Conservation (phyloP, 2,797 vertebrate genomes). For the Coranthus polyacanthus region DNA sequence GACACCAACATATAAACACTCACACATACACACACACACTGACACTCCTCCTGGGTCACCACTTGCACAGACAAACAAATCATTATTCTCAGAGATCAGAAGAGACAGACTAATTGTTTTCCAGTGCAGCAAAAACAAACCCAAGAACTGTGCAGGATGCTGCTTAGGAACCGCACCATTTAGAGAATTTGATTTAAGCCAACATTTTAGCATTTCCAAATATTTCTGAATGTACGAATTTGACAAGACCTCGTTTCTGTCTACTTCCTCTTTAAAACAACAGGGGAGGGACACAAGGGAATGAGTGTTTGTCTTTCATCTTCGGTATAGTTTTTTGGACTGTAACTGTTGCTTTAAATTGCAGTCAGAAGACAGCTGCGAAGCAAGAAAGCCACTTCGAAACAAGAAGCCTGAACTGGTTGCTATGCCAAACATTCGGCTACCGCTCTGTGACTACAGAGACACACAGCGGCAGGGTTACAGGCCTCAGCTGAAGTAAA, state of each 20-base stretch:
- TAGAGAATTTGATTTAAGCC: slow-evolving; percentile 19
- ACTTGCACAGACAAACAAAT: slow-evolving; percentile 63
- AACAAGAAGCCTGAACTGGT: slow-evolving; percentile 67
- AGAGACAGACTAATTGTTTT: slow-evolving; percentile 39
- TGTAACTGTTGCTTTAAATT: slow-evolving; percentile 47
- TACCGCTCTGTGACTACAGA: slow-evolving; percentile 37
- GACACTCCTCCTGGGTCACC: slow-evolving; percentile 37
- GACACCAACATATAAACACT: slow-evolving; percentile 16
- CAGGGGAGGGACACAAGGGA: slow-evolving; percentile 11
- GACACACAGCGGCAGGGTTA: slow-evolving; percentile 23
- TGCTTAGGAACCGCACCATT: slow-evolving; percentile 1
- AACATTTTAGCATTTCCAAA: slow-evolving; percentile 30
- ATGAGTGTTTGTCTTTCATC: slow-evolving; percentile 22
- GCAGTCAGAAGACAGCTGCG: slow-evolving; percentile 65
- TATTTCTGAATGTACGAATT: slow-evolving; percentile 16
- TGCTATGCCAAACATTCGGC: slow-evolving; percentile 69
- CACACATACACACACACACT: slow-evolving; percentile 16
- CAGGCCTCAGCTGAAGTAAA: slow-evolving; percentile 1
- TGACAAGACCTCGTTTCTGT: slow-evolving; percentile 12
- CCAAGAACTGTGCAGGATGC: background rate
- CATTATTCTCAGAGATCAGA: slow-evolving; percentile 51
- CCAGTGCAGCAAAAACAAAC: slow-evolving; percentile 34
- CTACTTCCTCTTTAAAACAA: slow-evolving; percentile 35
- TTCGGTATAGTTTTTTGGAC: slow-evolving; percentile 9
- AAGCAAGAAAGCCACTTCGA: slow-evolving; percentile 50